Evolutionary conservation across 2,888 invertebrate species (phyloP).

Genomic region (Stenoptilia bipunctidactyla): DNA sequence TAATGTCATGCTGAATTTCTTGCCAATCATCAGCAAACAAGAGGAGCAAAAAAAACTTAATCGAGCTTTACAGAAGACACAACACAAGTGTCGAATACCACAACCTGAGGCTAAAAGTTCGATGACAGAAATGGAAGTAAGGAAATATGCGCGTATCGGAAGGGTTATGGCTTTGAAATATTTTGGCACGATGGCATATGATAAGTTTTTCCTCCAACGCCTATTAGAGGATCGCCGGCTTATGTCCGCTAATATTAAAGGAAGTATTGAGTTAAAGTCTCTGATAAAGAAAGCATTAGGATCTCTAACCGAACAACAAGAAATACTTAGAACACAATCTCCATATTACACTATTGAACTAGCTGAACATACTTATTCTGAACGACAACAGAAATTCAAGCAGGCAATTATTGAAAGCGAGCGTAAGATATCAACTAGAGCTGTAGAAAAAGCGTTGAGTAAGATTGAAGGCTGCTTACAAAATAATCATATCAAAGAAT

Average conservation of each 20-base stretch:
- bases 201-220: slow-evolving; percentile 53
- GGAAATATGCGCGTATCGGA: slow-evolving; percentile 41
- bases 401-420: slow-evolving; percentile 41
- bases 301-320: slow-evolving; percentile 49
- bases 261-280: slow-evolving; percentile 32
- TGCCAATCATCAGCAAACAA: slow-evolving; percentile 46
- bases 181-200: slow-evolving; percentile 60
- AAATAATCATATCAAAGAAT: slow-evolving; percentile 42
- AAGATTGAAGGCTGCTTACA: slow-evolving; percentile 45
- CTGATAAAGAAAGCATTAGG: slow-evolving; percentile 40
- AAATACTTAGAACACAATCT: slow-evolving; percentile 52
- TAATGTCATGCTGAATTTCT: slow-evolving; percentile 49
- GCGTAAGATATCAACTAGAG: slow-evolving; percentile 43
- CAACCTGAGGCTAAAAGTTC: slow-evolving; percentile 33
- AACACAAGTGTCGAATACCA: slow-evolving; percentile 49
- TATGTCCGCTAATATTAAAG: slow-evolving; percentile 44
- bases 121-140: slow-evolving; percentile 52
- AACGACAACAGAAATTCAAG: slow-evolving; percentile 46
- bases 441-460: slow-evolving; percentile 42
- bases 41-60: slow-evolving; percentile 36
- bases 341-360: slow-evolving; percentile 58
- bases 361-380: slow-evolving; percentile 52
- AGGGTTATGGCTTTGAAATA: slow-evolving; percentile 62
- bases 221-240: slow-evolving; percentile 41
- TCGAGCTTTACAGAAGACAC: slow-evolving; percentile 27